A percentile compares a stretch with the other conserved stretches of the same genome.
Evolutionary conservation across 2,113 vertebrate species (phyloP).

Genomic region (Nanorana parkeri): DNA sequence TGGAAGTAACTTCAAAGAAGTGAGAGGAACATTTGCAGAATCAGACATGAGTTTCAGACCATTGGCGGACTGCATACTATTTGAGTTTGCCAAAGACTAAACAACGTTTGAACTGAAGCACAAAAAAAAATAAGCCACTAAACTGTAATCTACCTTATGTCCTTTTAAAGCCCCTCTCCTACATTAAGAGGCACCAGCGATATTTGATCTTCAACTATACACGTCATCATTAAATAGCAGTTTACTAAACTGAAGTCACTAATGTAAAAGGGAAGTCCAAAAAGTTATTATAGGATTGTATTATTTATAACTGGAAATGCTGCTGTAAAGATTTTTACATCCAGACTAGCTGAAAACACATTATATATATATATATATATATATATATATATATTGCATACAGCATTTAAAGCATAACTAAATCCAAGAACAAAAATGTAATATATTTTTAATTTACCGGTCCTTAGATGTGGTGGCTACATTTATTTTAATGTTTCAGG

Average conservation of each 20-base stretch:
- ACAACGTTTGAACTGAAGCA: conserved; percentile 56
- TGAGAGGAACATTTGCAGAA: conserved; percentile 74
- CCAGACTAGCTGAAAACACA: not conserved
- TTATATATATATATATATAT: too few species aligned
- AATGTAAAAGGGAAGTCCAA: not conserved
- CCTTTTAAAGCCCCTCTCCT: conserved; percentile 19
- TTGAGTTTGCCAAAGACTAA: conserved; percentile 64
- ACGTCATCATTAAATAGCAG: conserved; percentile 49
- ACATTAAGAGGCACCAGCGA: conserved; percentile 13
- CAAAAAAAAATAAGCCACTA: conserved; percentile 46
- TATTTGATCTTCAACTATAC: conserved; percentile 47
- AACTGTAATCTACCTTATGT: conserved; percentile 29
- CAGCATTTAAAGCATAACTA: too few species aligned
- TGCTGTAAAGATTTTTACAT: not conserved
- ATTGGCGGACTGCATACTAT: conserved; percentile 66
- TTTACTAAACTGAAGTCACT: conserved; percentile 19
- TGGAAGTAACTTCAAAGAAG: conserved; percentile 69
- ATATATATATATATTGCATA: too few species aligned
- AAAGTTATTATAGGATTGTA: conserved; percentile 5
- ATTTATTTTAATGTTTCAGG: too few species aligned
- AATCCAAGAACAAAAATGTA: too few species aligned
- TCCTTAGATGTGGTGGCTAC: too few species aligned
- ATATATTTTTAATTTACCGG: too few species aligned
- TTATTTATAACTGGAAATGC: conserved; percentile 3
- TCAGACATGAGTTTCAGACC: conserved; percentile 67